A percentile compares a stretch with the other conserved stretches of the same genome.
Conservation (phyloP, 2,888 invertebrate genomes). For the Alloscopus bannaensis region DNA sequence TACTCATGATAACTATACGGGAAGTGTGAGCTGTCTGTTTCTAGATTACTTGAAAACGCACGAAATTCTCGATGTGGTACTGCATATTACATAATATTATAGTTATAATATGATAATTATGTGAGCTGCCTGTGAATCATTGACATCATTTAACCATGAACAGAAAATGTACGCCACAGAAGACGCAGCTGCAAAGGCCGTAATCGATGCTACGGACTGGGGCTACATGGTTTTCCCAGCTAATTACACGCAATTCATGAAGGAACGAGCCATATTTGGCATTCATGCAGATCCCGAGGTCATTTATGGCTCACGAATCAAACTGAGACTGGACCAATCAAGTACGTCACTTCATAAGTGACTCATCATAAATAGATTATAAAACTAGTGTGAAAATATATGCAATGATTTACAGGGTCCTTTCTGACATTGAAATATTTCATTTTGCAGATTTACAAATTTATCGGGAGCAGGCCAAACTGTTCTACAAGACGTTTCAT, state of each 20-base stretch:
- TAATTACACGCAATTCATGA: constrained; percentile 90
- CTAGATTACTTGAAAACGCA: constrained; percentile 46
- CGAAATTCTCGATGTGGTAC: constrained; percentile 50
- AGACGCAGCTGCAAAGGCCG: constrained; percentile 83
- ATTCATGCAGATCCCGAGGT: constrained; percentile 90
- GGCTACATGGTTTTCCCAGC: constrained; percentile 91
- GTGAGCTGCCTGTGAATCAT: background rate
- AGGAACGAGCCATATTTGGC: constrained; percentile 86
- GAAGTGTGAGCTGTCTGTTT: constrained; percentile 64
- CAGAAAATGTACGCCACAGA: constrained; percentile 60
- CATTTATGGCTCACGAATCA: constrained; percentile 88
- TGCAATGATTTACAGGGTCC: background rate
- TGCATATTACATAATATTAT: constrained; percentile 2
- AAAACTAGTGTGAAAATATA: background rate
- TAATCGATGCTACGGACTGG: constrained; percentile 87
- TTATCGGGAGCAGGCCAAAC: constrained; percentile 89
- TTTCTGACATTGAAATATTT: constrained; percentile 6
- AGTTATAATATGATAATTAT: background rate
- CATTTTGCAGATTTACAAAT: constrained; percentile 90
- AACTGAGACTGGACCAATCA: constrained; percentile 94
- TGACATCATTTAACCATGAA: no score
- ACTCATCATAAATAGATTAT: background rate
- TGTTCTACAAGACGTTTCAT: constrained; percentile 89
- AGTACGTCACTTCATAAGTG: constrained; percentile 78
- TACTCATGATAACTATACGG: constrained; percentile 46